phyloP scores from a whole-genome alignment of 2,888 invertebrate genomes.

The Spatulosminthurus flaviceps region DNA sequence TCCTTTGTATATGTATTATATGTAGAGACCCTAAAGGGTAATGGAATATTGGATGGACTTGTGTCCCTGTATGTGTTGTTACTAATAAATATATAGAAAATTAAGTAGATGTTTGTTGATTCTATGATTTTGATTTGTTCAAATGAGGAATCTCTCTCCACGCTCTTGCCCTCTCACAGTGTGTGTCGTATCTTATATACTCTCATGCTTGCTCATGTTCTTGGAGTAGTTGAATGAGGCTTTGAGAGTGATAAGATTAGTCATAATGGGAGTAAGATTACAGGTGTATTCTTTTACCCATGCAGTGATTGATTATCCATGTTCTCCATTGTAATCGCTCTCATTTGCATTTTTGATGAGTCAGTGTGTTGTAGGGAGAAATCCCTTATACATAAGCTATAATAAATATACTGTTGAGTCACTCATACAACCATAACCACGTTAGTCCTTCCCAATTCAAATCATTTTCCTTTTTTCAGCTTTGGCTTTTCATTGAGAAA shows the following conservation, averaged over 20 bases:
- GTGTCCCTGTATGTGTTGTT: no score
- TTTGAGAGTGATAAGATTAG: slow-evolving; percentile 54
- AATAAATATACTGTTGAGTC: no score
- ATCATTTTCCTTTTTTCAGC: no score
- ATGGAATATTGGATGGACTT: no score
- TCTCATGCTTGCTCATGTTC: slow-evolving; percentile 24
- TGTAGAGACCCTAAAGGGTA: no score
- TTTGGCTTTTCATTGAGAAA: no score
- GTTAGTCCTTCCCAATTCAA: no score
- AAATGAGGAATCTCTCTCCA: background rate
- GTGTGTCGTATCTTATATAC: background rate
- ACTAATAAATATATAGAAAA: background rate
- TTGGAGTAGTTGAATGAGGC: slow-evolving; percentile 25
- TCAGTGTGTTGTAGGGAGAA: slow-evolving; percentile 48
- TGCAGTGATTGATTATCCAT: slow-evolving; percentile 60
- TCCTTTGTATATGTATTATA: no score
- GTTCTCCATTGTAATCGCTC: slow-evolving; percentile 57
- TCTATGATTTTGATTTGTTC: slow-evolving; percentile 20
- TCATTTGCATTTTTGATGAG: slow-evolving; percentile 61
- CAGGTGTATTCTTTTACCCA: slow-evolving; percentile 57
- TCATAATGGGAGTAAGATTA: slow-evolving; percentile 58
- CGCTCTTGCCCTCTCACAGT: background rate
- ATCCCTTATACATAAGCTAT: background rate
- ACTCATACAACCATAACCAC: background rate
- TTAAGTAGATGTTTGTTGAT: background rate